These are phyloP conservation scores for Prunella strophiata DNA, from an alignment of 2,797 vertebrate genomes.

Conservation along the genomic window DNA sequence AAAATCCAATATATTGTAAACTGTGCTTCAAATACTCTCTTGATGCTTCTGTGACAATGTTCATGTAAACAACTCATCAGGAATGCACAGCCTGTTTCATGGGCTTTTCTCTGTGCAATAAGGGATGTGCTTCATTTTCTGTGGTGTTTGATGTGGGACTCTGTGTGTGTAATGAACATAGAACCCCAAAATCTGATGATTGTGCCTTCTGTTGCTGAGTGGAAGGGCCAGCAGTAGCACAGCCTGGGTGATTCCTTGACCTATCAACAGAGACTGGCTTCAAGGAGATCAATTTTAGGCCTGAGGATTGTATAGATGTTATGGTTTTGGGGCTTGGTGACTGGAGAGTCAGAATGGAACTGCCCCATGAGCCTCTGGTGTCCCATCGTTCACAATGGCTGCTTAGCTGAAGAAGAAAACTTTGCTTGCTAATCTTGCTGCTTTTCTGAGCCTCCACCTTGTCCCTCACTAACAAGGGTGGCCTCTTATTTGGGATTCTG, in stretches of 20 bases:
- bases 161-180: neutral
- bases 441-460: neutral
- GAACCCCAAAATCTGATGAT: neutral
- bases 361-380: neutral
- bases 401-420: neutral
- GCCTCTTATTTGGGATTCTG: neutral
- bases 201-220: neutral
- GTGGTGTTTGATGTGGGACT: neutral
- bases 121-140: neutral
- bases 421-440: neutral
- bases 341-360: neutral
- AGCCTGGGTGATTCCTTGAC: neutral
- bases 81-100: constrained; percentile 16
- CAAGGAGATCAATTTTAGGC: neutral
- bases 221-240: neutral
- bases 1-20: neutral
- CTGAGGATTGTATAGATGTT: neutral
- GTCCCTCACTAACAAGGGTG: neutral
- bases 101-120: constrained; percentile 4
- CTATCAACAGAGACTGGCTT: neutral
- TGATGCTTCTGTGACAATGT: neutral
- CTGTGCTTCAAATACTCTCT: constrained; percentile 40
- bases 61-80: constrained; percentile 2
- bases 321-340: fast-evolving
- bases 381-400: neutral